Conservation (phyloP, 2,888 invertebrate species). For the Cyaniris semiargus region DNA sequence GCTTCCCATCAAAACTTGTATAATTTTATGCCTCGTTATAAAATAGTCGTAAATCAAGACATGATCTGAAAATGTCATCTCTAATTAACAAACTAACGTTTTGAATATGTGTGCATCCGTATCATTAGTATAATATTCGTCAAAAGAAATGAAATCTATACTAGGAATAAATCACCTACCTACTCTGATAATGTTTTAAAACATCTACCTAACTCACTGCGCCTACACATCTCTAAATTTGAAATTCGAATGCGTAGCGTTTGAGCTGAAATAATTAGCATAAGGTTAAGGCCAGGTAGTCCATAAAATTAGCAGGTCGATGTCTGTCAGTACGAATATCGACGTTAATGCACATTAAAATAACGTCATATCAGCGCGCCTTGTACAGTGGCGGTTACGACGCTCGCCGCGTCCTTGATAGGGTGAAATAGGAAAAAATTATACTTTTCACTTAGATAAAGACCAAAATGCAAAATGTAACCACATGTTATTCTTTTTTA, state of each 20-base stretch:
- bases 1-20: too few species aligned
- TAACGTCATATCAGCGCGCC: too few species aligned
- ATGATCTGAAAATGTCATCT: conserved; percentile 53
- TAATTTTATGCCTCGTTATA: conserved; percentile 13
- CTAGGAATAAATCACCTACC: conserved; percentile 72
- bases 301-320: too few species aligned
- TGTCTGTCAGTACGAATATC: too few species aligned
- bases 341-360: too few species aligned
- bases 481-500: too few species aligned
- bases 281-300: too few species aligned
- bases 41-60: conserved; percentile 48
- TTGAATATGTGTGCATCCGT: conserved; percentile 49
- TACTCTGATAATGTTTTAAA: conserved; percentile 69
- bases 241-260: conserved; percentile 55
- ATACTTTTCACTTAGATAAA: too few species aligned
- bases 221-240: conserved; percentile 70
- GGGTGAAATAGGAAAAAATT: too few species aligned
- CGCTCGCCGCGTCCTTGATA: too few species aligned
- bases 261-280: conserved; percentile 63
- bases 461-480: too few species aligned
- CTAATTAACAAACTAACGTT: conserved; percentile 60
- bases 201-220: conserved; percentile 67
- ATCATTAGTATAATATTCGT: conserved; percentile 66
- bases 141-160: conserved; percentile 61
- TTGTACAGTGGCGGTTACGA: too few species aligned